Conservation (phyloP, 2,888 invertebrate genomes). For the Diaperis boleti region DNA sequence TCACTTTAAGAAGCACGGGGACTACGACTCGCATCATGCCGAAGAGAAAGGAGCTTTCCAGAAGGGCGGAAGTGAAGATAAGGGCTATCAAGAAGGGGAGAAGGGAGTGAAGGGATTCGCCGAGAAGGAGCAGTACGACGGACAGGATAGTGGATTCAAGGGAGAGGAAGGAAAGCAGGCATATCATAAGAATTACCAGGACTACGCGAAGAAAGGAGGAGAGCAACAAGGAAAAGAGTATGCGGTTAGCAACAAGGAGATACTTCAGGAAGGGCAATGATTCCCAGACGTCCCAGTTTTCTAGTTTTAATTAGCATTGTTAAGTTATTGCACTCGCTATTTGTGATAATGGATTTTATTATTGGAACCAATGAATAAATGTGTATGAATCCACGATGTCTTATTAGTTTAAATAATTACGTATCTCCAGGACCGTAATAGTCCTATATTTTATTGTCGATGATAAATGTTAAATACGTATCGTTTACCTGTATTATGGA, state of each 20-base stretch:
- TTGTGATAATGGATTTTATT: constrained; percentile 15
- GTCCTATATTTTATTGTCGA: too few species aligned
- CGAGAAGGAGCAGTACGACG: constrained; percentile 67
- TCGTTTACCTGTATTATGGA: too few species aligned
- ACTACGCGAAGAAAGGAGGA: constrained; percentile 70
- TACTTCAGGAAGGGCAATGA: constrained; percentile 9
- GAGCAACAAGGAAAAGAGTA: constrained; percentile 65
- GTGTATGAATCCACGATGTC: too few species aligned
- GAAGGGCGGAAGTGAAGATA: constrained; percentile 70
- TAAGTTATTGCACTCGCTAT: constrained; percentile 31
- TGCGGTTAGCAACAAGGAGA: constrained; percentile 42
- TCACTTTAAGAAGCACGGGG: constrained; percentile 74
- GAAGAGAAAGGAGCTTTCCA: constrained; percentile 70
- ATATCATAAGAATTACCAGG: constrained; percentile 69
- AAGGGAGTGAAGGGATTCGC: constrained; percentile 71
- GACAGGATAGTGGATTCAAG: constrained; percentile 69
- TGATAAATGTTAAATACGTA: too few species aligned
- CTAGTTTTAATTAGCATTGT: constrained; percentile 20
- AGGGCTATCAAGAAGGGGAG: constrained; percentile 68
- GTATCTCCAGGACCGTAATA: too few species aligned
- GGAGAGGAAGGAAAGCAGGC: constrained; percentile 71
- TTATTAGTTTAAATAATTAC: too few species aligned
- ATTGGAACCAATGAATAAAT: too few species aligned
- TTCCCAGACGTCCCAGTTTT: background rate
- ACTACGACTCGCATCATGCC: constrained; percentile 69